phyloP scores from a whole-genome alignment of 2,797 vertebrate genomes.

The Darevskia mixta region DNA sequence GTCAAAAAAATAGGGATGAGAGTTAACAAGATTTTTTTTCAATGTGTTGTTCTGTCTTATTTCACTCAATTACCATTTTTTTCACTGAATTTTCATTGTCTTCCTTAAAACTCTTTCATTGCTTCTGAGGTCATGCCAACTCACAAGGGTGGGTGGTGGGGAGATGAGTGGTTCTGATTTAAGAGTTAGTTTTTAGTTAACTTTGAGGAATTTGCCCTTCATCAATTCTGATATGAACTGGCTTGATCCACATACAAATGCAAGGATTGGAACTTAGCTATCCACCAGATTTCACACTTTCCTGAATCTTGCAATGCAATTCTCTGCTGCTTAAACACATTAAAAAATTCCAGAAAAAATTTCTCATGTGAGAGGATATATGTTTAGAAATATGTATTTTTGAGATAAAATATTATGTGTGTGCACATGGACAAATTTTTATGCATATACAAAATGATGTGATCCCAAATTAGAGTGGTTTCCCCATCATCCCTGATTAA shows the following conservation, averaged over 20 bases:
- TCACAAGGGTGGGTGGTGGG: not conserved
- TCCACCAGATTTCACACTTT: not conserved
- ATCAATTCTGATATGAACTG: conserved; percentile 1
- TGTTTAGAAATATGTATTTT: no score
- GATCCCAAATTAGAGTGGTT: no score
- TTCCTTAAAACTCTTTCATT: conserved; percentile 38
- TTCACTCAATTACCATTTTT: conserved; percentile 35
- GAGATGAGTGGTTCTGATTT: not conserved
- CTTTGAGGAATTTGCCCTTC: not conserved
- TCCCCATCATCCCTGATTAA: no score
- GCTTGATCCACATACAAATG: not conserved
- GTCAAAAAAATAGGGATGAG: conserved; percentile 33
- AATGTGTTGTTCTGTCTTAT: conserved; percentile 30
- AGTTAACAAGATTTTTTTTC: not conserved
- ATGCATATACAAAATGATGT: no score
- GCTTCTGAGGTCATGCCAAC: not conserved
- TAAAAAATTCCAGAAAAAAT: no score
- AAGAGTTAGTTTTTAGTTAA: not conserved
- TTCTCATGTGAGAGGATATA: no score
- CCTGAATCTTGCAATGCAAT: not conserved
- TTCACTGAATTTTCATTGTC: conserved; percentile 6
- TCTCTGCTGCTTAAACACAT: no score
- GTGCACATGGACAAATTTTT: no score
- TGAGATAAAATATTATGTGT: no score
- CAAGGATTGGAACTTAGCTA: not conserved